Evolutionary conservation across 2,113 vertebrate genomes (phyloP), one percentile per base, ranked within the genome.

Genomic region (Parus major): DNA sequence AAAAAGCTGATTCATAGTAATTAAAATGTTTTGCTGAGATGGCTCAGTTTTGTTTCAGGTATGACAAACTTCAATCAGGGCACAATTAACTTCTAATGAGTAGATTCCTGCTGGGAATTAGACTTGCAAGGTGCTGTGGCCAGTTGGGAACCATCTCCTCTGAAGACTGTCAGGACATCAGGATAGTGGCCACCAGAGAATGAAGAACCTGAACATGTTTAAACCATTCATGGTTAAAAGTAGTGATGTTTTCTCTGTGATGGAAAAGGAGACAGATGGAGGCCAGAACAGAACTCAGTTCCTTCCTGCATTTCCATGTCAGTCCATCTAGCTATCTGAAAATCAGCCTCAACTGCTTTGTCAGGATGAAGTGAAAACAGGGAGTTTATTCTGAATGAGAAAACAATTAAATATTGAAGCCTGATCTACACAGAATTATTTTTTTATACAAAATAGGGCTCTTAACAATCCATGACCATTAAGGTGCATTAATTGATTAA

Each of bases 1-100:
- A 95, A 92, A 97, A 93, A 90, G 42, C 86, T 90, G 71, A 88
- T 94, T 93, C 95, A 75, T 14, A 92, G 60, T 66, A 92, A 81
- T 77, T 92, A 44, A 81, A 93, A 93, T 56, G 75, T 81, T 93
- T 93, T 93, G 52, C 92, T 88, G 79, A 90, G 68, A 83, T 56
- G 16, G 66, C 59, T 61, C 50, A 52, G 35, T 83, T 94, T 92
- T 90, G 76, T 60, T 81, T 97, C 60, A 92, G 80, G 80, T 88
- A 42, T 61, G 82, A 72, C 20, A 39, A 66, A 78, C 33, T 66
- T 50, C 47, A 81, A 88, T 50, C 15, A 70, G 64, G 71, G 33
- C 25, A 65, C 21, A 77, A 50, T 61, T 72, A 94, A 76, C 15
- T 46, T 90, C 24, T 49, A 63, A 64, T 66, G 80, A 81, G 50